Percentiles rank a stretch among this genome's conserved stretches.
Evolutionary conservation across 2,113 vertebrate species (phyloP).

Genomic region (Crotophaga sulcirostris): DNA sequence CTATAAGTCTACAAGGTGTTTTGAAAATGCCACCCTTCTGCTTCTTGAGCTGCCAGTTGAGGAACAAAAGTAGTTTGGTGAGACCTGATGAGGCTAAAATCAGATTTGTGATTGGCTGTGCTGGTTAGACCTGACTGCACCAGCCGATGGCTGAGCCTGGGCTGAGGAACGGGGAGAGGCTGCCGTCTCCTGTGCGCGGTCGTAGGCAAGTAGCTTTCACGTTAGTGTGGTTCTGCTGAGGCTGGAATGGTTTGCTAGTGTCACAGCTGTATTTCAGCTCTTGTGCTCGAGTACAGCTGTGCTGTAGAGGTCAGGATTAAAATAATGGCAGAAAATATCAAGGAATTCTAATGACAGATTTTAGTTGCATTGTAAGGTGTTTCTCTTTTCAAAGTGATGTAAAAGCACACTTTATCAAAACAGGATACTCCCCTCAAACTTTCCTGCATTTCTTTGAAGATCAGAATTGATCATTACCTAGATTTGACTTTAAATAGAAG

Average conservation of each 20-base stretch:
- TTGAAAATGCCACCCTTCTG: neutral
- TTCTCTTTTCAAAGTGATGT: neutral
- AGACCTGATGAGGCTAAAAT: neutral
- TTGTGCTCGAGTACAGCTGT: rapidly evolving
- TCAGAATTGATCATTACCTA: neutral
- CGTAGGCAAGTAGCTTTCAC: neutral
- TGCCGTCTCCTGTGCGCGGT: neutral
- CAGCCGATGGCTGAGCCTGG: neutral
- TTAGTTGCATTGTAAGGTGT: neutral
- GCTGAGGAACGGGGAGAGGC: neutral
- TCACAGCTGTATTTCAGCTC: neutral
- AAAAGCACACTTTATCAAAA: neutral
- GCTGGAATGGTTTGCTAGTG: neutral
- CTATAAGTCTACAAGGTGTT: neutral
- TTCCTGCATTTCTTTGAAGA: neutral
- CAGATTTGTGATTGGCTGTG: neutral
- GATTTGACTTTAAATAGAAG: neutral
- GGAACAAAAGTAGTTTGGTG: neutral
- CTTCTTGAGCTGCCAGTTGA: neutral
- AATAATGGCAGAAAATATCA: neutral
- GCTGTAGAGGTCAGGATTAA: neutral
- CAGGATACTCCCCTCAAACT: neutral
- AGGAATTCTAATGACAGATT: neutral
- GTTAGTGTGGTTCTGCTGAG: neutral
- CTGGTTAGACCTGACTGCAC: neutral